Evolutionary conservation across 2,113 vertebrate species (phyloP).

Genomic region (Crotalus horridus): DNA sequence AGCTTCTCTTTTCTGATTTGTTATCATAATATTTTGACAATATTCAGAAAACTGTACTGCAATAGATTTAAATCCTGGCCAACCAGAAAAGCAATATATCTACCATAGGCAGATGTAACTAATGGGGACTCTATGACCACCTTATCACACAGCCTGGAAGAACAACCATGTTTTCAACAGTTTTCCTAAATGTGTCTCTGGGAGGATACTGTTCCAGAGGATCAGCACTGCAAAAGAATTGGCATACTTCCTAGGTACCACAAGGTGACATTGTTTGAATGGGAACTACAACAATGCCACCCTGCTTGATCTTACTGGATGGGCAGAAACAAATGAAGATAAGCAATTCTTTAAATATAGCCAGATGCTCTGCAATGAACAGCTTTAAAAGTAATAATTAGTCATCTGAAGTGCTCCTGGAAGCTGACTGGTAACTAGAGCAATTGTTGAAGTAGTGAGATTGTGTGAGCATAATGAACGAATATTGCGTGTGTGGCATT

Average conservation of each 20-base stretch:
- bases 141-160: not conserved
- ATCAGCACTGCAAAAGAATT: not conserved
- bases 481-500: not conserved
- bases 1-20: not conserved
- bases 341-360: not conserved
- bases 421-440: not conserved
- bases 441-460: not conserved
- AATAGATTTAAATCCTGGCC: not conserved
- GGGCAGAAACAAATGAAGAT: not conserved
- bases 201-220: not conserved
- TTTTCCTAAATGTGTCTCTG: not conserved
- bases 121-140: not conserved
- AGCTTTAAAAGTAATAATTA: not conserved
- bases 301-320: not conserved
- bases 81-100: not conserved
- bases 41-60: not conserved
- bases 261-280: not conserved
- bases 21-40: not conserved
- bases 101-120: not conserved
- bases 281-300: not conserved
- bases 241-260: not conserved
- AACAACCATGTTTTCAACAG: not conserved
- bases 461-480: not conserved
- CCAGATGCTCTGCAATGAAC: not conserved
- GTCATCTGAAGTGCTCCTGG: not conserved